phyloP scores from a whole-genome alignment of 2,888 invertebrate genomes.

The Steromphala cineraria region DNA sequence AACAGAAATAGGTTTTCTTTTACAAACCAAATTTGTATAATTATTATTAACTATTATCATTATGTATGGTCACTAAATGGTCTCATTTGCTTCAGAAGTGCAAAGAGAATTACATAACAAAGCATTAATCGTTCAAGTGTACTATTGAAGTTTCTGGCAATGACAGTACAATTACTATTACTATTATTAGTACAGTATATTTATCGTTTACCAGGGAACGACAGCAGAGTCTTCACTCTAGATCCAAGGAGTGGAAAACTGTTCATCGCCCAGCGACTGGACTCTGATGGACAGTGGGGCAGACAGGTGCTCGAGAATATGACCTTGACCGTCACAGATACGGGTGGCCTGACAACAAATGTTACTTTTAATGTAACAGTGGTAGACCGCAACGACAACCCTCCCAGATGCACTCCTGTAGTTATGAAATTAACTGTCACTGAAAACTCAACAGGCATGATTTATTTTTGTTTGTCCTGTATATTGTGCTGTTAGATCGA shows the following conservation, averaged over 20 bases:
- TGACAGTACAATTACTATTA: too few species aligned
- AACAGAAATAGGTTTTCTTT: too few species aligned
- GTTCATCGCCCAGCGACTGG: not conserved
- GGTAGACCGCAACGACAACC: not conserved
- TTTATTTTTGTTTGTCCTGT: too few species aligned
- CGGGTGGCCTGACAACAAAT: not conserved
- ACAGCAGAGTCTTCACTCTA: not conserved
- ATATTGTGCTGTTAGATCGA: too few species aligned
- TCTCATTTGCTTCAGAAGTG: too few species aligned
- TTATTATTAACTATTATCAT: too few species aligned
- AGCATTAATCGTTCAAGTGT: too few species aligned
- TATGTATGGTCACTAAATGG: too few species aligned
- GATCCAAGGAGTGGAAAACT: not conserved
- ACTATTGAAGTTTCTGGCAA: too few species aligned
- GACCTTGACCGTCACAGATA: conserved; percentile 3
- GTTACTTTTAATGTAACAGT: not conserved
- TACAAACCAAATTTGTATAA: too few species aligned
- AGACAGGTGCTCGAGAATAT: not conserved
- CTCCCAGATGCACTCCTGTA: not conserved
- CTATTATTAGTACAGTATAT: too few species aligned
- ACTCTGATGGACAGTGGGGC: not conserved
- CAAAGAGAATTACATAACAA: too few species aligned
- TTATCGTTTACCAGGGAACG: not conserved
- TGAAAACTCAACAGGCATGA: not conserved
- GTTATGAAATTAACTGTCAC: not conserved